These are phyloP conservation scores for Enteromius trimaculatus DNA, from an alignment of 2,797 vertebrate species.

Conservation along the genomic window DNA sequence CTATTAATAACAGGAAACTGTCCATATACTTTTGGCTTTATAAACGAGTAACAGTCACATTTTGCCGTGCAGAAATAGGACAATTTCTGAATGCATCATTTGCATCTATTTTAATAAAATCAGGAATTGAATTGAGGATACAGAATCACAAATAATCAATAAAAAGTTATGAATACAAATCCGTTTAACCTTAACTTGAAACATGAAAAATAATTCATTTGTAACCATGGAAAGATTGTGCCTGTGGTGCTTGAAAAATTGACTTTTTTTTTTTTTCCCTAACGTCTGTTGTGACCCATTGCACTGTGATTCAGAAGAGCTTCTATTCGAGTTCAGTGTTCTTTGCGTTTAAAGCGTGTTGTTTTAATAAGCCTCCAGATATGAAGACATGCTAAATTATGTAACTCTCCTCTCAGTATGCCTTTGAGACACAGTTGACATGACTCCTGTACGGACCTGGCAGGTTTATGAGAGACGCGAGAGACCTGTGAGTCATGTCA, in stretches of 20 bases:
- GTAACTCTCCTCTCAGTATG: constrained; percentile 41
- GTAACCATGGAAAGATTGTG: neutral
- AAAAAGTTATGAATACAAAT: neutral
- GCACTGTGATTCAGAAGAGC: neutral
- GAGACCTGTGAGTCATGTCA: constrained; percentile 49
- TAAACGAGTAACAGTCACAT: neutral
- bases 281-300: neutral
- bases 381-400: constrained; percentile 34
- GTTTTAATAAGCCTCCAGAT: constrained; percentile 36
- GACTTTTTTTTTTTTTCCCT: neutral
- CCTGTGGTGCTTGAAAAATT: neutral
- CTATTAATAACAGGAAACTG: neutral
- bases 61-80: neutral
- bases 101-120: neutral
- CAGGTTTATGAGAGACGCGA: constrained; percentile 40
- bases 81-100: neutral
- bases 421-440: constrained; percentile 25
- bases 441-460: constrained; percentile 23
- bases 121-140: neutral
- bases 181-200: neutral
- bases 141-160: neutral
- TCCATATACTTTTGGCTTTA: neutral
- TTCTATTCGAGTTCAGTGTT: constrained; percentile 7
- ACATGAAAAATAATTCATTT: neutral
- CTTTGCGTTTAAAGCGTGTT: neutral